Conservation (phyloP, 2,113 vertebrate genomes). For the Lota lota region DNA sequence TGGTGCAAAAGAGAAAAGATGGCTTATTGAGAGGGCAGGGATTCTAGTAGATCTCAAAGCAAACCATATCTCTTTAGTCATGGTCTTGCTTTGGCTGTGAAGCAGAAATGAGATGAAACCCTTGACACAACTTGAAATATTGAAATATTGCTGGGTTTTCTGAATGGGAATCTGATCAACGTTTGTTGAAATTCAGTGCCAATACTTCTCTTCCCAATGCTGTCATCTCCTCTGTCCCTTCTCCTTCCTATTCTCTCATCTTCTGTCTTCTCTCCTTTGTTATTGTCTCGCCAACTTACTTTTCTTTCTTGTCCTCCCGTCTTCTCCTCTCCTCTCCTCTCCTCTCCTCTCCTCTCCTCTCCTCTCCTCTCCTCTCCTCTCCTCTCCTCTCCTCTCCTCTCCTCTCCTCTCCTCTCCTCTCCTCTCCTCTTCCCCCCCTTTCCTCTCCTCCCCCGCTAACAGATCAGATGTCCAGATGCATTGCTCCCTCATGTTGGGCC, state of each 20-base stretch:
- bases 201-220: too few species aligned
- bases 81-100: too few species aligned
- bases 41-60: too few species aligned
- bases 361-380: neutral
- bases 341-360: too few species aligned
- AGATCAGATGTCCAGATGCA: conserved; percentile 76
- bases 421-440: neutral
- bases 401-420: neutral
- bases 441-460: conserved; percentile 52
- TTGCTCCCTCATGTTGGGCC: conserved; percentile 66
- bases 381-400: neutral
- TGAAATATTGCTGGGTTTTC: neutral
- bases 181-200: too few species aligned
- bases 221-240: too few species aligned
- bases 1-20: too few species aligned
- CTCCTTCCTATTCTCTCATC: neutral
- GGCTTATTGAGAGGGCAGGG: too few species aligned
- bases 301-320: neutral
- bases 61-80: too few species aligned
- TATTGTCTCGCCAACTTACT: neutral
- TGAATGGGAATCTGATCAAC: too few species aligned
- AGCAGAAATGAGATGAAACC: conserved; percentile 20
- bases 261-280: neutral
- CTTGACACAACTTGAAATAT: conserved; percentile 50
- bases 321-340: conserved; percentile 1